Evolutionary conservation across 1,140 invertebrate genomes (phyloP).

Genomic region (Drosophila nigromelanica): DNA sequence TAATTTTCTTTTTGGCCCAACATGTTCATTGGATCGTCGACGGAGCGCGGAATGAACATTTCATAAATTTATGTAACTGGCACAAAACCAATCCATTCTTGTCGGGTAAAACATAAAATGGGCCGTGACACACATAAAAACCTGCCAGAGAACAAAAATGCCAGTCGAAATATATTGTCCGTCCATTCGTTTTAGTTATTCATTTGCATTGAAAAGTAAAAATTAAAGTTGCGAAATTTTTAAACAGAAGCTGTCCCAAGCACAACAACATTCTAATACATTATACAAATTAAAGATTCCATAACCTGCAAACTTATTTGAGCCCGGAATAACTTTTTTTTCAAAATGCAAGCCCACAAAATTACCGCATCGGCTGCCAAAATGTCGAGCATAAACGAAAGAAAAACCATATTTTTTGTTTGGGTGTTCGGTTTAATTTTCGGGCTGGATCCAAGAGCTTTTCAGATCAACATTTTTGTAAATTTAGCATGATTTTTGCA

Average conservation of each 20-base stretch:
- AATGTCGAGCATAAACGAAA: too few relatives aligned
- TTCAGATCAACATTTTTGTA: too few relatives aligned
- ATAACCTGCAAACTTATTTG: too few relatives aligned
- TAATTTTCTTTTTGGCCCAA: constrained; percentile 7
- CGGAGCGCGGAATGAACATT: background rate
- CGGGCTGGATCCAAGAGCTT: too few relatives aligned
- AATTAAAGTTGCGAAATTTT: constrained; percentile 9
- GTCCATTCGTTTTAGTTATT: constrained; percentile 36
- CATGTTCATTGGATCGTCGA: constrained; percentile 16
- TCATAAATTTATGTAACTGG: constrained; percentile 68
- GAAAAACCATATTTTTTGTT: too few relatives aligned
- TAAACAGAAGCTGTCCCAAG: background rate
- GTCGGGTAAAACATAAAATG: constrained; percentile 45
- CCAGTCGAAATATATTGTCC: constrained; percentile 2
- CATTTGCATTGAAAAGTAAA: constrained; percentile 40
- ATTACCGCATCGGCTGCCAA: too few relatives aligned
- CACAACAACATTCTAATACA: background rate
- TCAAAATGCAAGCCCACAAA: too few relatives aligned
- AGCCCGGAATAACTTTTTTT: too few relatives aligned
- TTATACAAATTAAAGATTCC: background rate
- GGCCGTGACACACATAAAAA: constrained; percentile 30
- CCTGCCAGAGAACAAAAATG: background rate
- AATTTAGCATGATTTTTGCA: too few relatives aligned
- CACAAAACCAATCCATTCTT: constrained; percentile 51
- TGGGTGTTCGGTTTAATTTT: too few relatives aligned